These are phyloP conservation scores for Leptinotarsa texana DNA, from an alignment of 1,140 invertebrate genomes.

Conservation along the genomic window DNA sequence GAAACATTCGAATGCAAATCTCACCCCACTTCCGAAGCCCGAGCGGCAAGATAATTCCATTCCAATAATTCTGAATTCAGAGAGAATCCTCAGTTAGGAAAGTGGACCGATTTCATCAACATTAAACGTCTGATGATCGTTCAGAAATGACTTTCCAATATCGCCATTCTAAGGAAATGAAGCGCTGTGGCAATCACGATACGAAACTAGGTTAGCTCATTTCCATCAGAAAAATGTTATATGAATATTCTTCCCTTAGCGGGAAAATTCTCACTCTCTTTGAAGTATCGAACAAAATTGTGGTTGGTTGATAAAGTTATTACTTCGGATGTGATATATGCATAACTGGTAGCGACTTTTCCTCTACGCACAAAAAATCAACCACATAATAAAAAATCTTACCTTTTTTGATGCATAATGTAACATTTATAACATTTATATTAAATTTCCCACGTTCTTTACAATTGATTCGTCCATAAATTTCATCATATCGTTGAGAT, in stretches of 20 bases:
- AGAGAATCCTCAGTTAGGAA: not conserved
- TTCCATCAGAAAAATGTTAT: constrained; percentile 19
- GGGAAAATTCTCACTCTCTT: constrained; percentile 11
- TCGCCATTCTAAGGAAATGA: constrained; percentile 1
- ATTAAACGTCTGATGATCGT: not conserved
- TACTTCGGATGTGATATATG: not conserved
- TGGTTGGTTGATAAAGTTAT: not conserved
- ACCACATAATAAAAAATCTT: too few relatives aligned
- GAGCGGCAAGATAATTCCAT: too few relatives aligned
- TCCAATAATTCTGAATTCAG: too few relatives aligned
- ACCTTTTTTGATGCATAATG: too few relatives aligned
- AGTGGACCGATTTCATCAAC: constrained; percentile 2
- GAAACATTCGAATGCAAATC: too few relatives aligned
- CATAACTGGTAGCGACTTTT: not conserved
- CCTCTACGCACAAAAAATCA: too few relatives aligned
- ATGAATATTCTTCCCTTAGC: not conserved
- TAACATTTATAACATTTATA: too few relatives aligned
- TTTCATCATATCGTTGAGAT: too few relatives aligned
- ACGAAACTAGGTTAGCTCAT: constrained; percentile 12
- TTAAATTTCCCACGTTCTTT: too few relatives aligned
- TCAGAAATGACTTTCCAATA: constrained; percentile 19
- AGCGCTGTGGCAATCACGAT: constrained; percentile 17
- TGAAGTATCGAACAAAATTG: not conserved
- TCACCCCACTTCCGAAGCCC: too few relatives aligned
- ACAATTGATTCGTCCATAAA: too few relatives aligned